Conservation (phyloP, 35 echinoderm and acorn worm species). For the Holothuria glaberrima region DNA sequence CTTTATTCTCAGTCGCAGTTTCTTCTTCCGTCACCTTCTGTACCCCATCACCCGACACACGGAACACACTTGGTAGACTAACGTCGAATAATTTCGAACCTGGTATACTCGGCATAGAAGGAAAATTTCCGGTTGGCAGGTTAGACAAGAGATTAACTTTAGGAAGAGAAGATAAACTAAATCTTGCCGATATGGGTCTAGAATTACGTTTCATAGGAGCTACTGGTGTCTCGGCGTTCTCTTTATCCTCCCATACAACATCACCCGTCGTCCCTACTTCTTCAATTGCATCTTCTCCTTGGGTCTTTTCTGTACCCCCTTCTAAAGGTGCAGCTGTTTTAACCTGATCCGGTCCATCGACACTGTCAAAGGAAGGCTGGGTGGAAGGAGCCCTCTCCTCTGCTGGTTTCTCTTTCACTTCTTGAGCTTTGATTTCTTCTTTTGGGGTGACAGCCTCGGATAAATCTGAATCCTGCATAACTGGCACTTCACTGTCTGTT, state of each 20-base stretch:
- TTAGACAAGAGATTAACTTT: slow-evolving; percentile 21
- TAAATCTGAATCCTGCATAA: no score
- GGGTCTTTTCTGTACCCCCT: neutral
- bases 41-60: neutral
- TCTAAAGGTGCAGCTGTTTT: neutral
- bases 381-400: no score
- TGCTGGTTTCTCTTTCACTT: neutral
- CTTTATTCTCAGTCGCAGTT: neutral
- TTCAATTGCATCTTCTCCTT: neutral
- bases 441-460: no score
- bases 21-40: neutral
- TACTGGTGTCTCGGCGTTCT: neutral
- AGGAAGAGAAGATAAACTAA: neutral
- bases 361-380: neutral
- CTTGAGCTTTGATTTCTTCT: neutral
- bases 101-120: neutral
- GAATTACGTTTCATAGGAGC: no score
- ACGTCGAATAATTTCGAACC: slow-evolving; percentile 28
- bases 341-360: neutral
- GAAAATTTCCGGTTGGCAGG: neutral
- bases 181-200: no score
- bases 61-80: slow-evolving; percentile 26
- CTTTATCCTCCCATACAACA: neutral
- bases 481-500: neutral
- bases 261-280: neutral